Evolutionary conservation across 2,888 invertebrate genomes (phyloP).

Genomic region (Caenorhabditis auriculariae): DNA sequence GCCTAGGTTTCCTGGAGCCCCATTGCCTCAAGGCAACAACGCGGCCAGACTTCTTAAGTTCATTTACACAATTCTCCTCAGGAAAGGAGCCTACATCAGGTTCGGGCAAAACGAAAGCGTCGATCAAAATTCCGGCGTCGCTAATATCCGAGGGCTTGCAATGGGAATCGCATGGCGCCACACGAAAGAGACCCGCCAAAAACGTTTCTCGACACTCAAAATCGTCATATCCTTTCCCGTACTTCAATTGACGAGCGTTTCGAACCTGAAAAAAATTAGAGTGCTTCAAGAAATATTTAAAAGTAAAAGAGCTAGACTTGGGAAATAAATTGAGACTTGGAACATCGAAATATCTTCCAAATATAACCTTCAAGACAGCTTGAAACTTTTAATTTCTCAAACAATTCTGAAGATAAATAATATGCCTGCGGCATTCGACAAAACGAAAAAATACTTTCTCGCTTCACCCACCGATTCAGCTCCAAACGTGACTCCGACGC

Average conservation of each 20-base stretch:
- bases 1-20: constrained; percentile 9
- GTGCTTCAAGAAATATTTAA: no score
- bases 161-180: constrained; percentile 20
- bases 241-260: constrained; percentile 13
- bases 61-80: background rate
- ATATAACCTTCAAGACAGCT: background rate
- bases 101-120: constrained; percentile 26
- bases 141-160: constrained; percentile 13
- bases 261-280: constrained; percentile 5
- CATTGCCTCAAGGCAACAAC: constrained; percentile 12
- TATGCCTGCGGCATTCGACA: no score
- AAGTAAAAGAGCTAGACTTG: no score
- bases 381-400: background rate
- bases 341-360: no score
- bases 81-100: background rate
- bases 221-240: constrained; percentile 1
- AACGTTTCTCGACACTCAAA: constrained; percentile 11
- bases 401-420: background rate
- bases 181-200: constrained; percentile 12
- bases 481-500: constrained; percentile 14
- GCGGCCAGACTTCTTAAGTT: constrained; percentile 7
- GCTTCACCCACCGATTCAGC: constrained; percentile 5
- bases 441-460: no score
- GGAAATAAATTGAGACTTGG: no score
- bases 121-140: constrained; percentile 24